Percentiles rank a stretch among this genome's conserved stretches.
Evolutionary conservation across 2,888 invertebrate genomes (phyloP).

Genomic region (Cosmopolites sordidus): DNA sequence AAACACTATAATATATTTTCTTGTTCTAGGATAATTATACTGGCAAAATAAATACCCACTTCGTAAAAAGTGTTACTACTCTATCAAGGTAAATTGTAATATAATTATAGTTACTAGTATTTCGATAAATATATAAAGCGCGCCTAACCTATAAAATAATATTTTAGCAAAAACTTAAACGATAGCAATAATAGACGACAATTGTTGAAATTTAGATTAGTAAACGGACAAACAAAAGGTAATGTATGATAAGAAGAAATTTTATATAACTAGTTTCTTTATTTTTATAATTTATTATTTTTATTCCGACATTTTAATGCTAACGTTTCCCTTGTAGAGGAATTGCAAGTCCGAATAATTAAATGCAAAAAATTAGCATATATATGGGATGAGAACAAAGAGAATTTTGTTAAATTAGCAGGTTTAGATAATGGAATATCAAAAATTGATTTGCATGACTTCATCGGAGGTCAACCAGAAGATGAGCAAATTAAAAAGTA

Average conservation of each 20-base stretch:
- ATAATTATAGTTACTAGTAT: too few species aligned
- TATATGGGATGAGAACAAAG: conserved; percentile 71
- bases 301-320: too few species aligned
- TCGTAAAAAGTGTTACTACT: conserved; percentile 59
- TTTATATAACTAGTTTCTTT: conserved; percentile 2
- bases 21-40: conserved; percentile 65
- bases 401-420: conserved; percentile 64
- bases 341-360: conserved; percentile 54
- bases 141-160: not conserved
- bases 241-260: conserved; percentile 11
- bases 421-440: conserved; percentile 70
- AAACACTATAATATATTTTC: too few species aligned
- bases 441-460: conserved; percentile 60
- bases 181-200: conserved; percentile 4
- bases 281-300: conserved; percentile 2
- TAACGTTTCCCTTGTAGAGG: conserved; percentile 42
- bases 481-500: conserved; percentile 62
- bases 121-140: too few species aligned
- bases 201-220: conserved; percentile 28
- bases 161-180: conserved; percentile 18
- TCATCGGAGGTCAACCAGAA: conserved; percentile 53
- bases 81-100: conserved; percentile 52
- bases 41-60: conserved; percentile 65
- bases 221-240: conserved; percentile 38
- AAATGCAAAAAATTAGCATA: conserved; percentile 77